A percentile compares a stretch with the other conserved stretches of the same genome.
Conservation (phyloP, 2,113 vertebrate species). For the Apaloderma vittatum region DNA sequence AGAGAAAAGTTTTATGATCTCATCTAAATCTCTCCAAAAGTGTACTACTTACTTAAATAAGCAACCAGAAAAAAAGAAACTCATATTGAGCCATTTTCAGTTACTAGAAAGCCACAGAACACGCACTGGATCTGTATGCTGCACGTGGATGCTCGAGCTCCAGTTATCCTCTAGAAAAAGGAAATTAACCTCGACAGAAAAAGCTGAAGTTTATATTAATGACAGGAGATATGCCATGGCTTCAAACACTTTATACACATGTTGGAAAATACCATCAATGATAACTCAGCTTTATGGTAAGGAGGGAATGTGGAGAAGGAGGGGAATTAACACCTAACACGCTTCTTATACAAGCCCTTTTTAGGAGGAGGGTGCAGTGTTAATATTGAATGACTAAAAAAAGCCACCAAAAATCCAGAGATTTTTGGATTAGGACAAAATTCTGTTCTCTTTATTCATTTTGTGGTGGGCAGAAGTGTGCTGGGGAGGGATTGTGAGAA, state of each 20-base stretch:
- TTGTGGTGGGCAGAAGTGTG: neutral
- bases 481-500: neutral
- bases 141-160: neutral
- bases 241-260: neutral
- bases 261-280: neutral
- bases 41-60: neutral
- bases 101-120: neutral
- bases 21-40: neutral
- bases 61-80: neutral
- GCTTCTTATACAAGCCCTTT: neutral
- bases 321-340: neutral
- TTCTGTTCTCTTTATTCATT: slow-evolving; percentile 6
- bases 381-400: neutral
- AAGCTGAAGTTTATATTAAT: neutral
- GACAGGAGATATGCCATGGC: neutral
- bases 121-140: neutral
- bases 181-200: neutral
- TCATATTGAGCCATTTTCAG: neutral
- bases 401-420: neutral
- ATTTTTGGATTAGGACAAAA: slow-evolving; percentile 14
- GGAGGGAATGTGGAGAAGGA: neutral
- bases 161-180: neutral
- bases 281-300: neutral
- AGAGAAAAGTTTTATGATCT: neutral
- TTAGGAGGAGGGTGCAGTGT: neutral